Evolutionary conservation across 2,113 vertebrate species (phyloP).

Genomic region (Plecotus auritus): DNA sequence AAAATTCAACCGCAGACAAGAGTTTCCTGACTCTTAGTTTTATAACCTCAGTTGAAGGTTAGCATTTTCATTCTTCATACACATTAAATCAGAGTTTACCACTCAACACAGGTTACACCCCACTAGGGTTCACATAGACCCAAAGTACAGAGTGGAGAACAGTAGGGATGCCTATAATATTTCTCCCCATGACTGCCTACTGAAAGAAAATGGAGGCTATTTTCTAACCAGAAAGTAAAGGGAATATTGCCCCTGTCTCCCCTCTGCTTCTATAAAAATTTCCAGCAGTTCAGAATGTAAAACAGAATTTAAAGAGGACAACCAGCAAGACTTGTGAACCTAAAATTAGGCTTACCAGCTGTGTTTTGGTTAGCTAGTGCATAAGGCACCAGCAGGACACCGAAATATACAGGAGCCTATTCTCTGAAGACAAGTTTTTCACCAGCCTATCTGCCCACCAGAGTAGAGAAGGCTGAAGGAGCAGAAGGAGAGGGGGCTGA

Average conservation of each 20-base stretch:
- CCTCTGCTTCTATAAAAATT: constrained; percentile 44
- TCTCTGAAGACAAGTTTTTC: neutral
- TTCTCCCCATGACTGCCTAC: neutral
- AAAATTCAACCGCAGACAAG: constrained; percentile 8
- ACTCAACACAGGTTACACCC: neutral
- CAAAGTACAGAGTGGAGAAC: neutral
- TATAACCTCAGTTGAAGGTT: neutral
- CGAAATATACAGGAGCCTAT: constrained; percentile 26
- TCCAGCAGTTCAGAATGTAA: constrained; percentile 36
- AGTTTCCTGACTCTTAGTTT: neutral
- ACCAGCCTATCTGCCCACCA: neutral
- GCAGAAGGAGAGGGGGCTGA: constrained; percentile 6
- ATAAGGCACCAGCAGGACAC: constrained; percentile 15
- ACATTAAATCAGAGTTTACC: neutral
- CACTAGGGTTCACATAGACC: neutral
- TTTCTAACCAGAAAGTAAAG: constrained; percentile 18
- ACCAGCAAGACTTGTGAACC: neutral
- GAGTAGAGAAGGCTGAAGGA: constrained; percentile 5
- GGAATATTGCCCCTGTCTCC: neutral
- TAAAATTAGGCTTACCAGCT: constrained; percentile 20
- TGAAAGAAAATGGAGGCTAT: neutral
- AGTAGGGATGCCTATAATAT: neutral
- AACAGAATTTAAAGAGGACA: constrained; percentile 48
- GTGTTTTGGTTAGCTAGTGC: constrained; percentile 58
- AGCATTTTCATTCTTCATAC: neutral